A percentile compares a stretch with the other conserved stretches of the same genome.
Conservation (phyloP, 2,888 invertebrate genomes). For the Metopia argyrocephala region DNA sequence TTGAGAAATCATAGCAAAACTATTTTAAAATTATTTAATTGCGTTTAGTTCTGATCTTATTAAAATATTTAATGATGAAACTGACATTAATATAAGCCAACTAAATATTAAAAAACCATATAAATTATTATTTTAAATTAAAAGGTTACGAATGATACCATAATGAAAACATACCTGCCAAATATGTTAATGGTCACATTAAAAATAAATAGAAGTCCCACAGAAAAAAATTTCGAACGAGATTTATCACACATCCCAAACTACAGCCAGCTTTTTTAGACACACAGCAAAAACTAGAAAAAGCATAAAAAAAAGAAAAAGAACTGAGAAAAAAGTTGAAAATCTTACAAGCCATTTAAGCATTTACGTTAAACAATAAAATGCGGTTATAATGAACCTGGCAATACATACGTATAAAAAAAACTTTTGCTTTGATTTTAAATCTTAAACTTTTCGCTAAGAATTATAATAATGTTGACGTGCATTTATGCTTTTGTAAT, state of each 20-base stretch:
- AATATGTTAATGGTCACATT: not conserved
- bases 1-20: no score
- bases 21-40: no score
- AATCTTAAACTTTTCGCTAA: no score
- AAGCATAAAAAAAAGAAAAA: not conserved
- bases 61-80: no score
- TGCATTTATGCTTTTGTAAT: not conserved
- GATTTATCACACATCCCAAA: conserved; percentile 69
- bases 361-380: conserved; percentile 33
- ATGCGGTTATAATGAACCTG: not conserved
- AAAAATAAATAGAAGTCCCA: conserved; percentile 48
- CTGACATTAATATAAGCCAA: no score
- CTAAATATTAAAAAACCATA: no score
- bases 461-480: not conserved
- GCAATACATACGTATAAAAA: no score
- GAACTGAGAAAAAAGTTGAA: conserved; percentile 1
- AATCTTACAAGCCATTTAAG: conserved; percentile 53
- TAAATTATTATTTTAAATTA: not conserved
- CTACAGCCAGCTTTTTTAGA: conserved; percentile 56
- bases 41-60: no score
- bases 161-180: not conserved
- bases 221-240: conserved; percentile 65
- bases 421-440: no score
- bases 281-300: conserved; percentile 40
- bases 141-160: not conserved